Base-by-base conservation (phyloP, 35 echinoderm and acorn worm species). In the Stichopus chloronotus region DNA sequence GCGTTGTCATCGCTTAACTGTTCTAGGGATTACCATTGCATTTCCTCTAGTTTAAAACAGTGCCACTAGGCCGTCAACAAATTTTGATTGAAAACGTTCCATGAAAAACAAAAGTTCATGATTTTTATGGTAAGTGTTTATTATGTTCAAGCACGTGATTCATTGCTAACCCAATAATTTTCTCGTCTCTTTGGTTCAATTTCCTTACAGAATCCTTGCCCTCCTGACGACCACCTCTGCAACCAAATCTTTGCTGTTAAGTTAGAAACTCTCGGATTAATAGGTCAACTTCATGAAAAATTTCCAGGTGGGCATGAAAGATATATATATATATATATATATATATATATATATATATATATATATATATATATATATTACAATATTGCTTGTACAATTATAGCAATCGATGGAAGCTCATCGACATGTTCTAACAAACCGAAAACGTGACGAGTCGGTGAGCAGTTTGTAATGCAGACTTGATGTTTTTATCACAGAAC, bases 231-330 rank as follows among this genome's bases (percentile, higher is more conserved):
- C 58, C 24, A 25, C 55, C 82, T 85, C 3, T 85, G 82, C 16
- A 57, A 85, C 58, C 17, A 58, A n/a, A 85, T 85, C 9, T 85
- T 58, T 7, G n/a, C 23, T 22, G 11, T 85, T 9, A 85, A 85
- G 56, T 23, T 85, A 16, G 82, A 85, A 19, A 85, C 82, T 5
- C n/a, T 58, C 7, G 55, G 82, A 56, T 19, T 85, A 5, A 85
- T 85, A 85, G 9, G 52, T 85, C 19, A 22, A 58, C 82, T 85
- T 85, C 17, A 85, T 58, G 7, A 58, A 85, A 8, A 25, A 14
- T 85, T 58, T 85, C 82, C 82, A 85, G 82, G 82, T 85, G 20
- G 12, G 55, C 22, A 74, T 20, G 21, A n/a, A 9, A 65, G 5
- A 65, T 65, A 65, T 65, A 65, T 65, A 65, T 65, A 10, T 65